Evolutionary conservation across 2,888 invertebrate species (phyloP).

Genomic region (Diaprepes abbreviatus): DNA sequence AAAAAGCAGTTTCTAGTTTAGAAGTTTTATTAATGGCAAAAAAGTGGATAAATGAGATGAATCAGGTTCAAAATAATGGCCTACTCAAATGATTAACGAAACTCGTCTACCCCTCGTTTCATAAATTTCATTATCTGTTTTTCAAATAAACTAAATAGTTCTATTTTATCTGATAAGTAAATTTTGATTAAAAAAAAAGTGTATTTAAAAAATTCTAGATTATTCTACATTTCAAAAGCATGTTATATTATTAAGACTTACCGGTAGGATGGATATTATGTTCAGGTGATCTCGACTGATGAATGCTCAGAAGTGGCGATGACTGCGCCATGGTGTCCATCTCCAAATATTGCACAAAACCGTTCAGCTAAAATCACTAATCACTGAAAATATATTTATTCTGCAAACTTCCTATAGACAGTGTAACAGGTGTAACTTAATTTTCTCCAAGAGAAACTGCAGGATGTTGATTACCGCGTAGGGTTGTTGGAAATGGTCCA

Average conservation of each 20-base stretch:
- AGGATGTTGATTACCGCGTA: constrained; percentile 56
- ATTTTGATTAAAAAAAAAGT: too few species aligned
- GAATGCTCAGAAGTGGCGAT: constrained; percentile 58
- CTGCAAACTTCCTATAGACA: constrained; percentile 16
- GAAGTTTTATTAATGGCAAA: too few species aligned
- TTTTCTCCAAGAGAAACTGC: constrained; percentile 33
- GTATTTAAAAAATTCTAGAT: too few species aligned
- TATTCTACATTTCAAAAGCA: too few species aligned
- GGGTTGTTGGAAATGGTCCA: constrained; percentile 60
- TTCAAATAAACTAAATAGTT: too few species aligned
- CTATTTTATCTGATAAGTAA: too few species aligned
- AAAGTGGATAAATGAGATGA: too few species aligned
- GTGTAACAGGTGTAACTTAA: constrained; percentile 11
- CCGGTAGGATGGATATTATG: constrained; percentile 57
- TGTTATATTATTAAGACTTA: constrained; percentile 52
- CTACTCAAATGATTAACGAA: too few species aligned
- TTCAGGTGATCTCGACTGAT: constrained; percentile 62
- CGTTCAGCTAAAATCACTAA: constrained; percentile 9
- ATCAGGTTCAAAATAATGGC: too few species aligned
- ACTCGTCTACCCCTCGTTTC: too few species aligned
- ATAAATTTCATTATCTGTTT: too few species aligned
- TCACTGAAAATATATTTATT: constrained; percentile 6
- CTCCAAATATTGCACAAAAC: constrained; percentile 4
- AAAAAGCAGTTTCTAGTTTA: too few species aligned
- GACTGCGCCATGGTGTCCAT: constrained; percentile 54